Base-by-base conservation (phyloP, 1,140 invertebrate species). In the Anastrepha ludens region DNA sequence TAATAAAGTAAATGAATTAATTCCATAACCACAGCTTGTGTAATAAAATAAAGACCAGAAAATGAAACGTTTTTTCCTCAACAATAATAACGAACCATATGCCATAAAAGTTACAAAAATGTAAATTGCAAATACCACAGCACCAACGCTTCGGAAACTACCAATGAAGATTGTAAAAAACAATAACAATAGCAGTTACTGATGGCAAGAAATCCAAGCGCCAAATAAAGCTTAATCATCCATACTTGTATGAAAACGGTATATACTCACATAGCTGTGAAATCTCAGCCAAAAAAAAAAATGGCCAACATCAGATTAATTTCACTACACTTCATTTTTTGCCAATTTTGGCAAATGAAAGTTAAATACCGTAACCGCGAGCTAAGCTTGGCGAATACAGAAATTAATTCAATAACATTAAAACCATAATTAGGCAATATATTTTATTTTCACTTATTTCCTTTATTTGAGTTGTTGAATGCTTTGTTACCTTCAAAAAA, bases 71-170 rank as follows among this genome's bases (percentile, higher is more conserved):
- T 62, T 58, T 55, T 55, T 58, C 0, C 74, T 55, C 47, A 81
- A 20, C 6, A n/a, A 0, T n/a, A n/a, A 50, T 47, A 55, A 81
- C 5, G 5, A 50, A 55, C 47, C 41, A 15, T 81, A 9, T 55
- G 74, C 74, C 47, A 74, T 74, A 74, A 74, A 74, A 67, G 67
- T 44, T n/a, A 13, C 41, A 74, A 47, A 74, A 20, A 74, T 44
- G 3, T 44, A 17, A 74, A 44, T 74, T 47, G 41, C 13, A 6
- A 44, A 74, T 44, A 15, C 41, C 41, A 15, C 65, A 15, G 13
- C 39, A 29, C 29, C 65, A 9, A 11, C 65, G 39, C 15, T 70
- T 44, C 39, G 65, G 39, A 70, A 13, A 11, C 39, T 11, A 55
- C 11, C 50, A 11, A 55, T 55, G 50, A 55, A 55, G 50, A 55